Evolutionary conservation across 2,888 invertebrate genomes (phyloP), one percentile per base, ranked within the genome.

Genomic region (Yponomeuta evonymella): DNA sequence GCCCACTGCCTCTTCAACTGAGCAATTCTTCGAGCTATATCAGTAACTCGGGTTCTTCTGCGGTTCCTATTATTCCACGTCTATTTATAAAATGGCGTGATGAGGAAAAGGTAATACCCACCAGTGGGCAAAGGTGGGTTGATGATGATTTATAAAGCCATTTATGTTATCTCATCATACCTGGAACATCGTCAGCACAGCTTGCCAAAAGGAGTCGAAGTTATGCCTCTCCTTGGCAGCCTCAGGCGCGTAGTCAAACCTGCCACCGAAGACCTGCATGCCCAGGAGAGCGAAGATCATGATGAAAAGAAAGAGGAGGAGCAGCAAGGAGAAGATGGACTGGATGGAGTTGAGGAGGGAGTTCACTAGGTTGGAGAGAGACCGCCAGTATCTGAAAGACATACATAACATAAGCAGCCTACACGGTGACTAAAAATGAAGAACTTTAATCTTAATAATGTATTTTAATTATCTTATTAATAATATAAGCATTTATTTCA

Each of bases 181-280:
- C 96, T 99, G 99, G 93, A 99, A 99, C 79, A 99, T 99, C 3
- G 99, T 99, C 74, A 99, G 94, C 79, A 99, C 94, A 78, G 99
- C 97, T 88, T 99, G 99, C 96, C 98, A 98, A 89, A 99, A 99
- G 75, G 98, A 97, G 89, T 99, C 99, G 86, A 99, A 99, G 92
- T 99, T 99, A 82, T 96, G 96, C 72, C 99, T 94, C 71, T 98
- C 97, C 83, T 99, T 99, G 76, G 97, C 96, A 74, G 94, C 94
- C 66, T 94, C 95, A 8, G 94, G 93, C 71, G 95, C 94, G 86
- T 96, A 97, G 90, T 99, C 99, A 88, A 99, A 99, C 89, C 95
- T 97, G 67, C 99, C 99, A 73, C 99, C 99, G 89, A 99, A 99
- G 64, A 99, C 97, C 93, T 99, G 99, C 99, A 99, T 99, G 72